A percentile compares a stretch with the other conserved stretches of the same genome.
These are phyloP conservation scores for Lathronympha strigana DNA, from an alignment of 2,888 invertebrate genomes.

Conservation along the genomic window DNA sequence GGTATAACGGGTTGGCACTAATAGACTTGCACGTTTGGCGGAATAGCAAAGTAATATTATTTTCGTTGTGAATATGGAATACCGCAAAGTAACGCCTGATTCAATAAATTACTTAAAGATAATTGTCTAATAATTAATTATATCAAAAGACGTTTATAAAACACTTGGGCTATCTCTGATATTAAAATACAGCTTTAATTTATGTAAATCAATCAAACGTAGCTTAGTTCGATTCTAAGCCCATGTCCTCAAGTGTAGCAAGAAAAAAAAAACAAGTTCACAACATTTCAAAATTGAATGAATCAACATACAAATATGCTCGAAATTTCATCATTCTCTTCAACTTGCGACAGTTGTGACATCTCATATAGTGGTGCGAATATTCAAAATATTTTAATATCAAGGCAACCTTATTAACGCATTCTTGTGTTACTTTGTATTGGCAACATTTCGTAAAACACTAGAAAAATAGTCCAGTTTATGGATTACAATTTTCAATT, in stretches of 20 bases:
- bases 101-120: too few species aligned
- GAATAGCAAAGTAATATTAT: too few species aligned
- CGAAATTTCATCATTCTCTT: slow-evolving; percentile 5
- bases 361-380: slow-evolving; percentile 5
- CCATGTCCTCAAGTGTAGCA: slow-evolving; percentile 8
- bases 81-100: too few species aligned
- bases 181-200: too few species aligned
- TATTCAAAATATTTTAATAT: slow-evolving; percentile 32
- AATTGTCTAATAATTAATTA: too few species aligned
- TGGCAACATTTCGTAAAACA: neutral
- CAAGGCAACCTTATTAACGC: slow-evolving; percentile 23
- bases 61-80: too few species aligned
- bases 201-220: too few species aligned
- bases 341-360: slow-evolving; percentile 6
- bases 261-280: neutral
- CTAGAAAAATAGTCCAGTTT: neutral
- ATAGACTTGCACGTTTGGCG: too few species aligned
- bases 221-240: too few species aligned
- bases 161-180: too few species aligned
- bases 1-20: too few species aligned
- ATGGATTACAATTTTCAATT: neutral
- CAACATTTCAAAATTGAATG: slow-evolving; percentile 1
- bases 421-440: slow-evolving; percentile 5
- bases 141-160: too few species aligned
- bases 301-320: slow-evolving; percentile 16